Conservation (phyloP, 2,797 vertebrate species). For the Crenuchus spilurus region DNA sequence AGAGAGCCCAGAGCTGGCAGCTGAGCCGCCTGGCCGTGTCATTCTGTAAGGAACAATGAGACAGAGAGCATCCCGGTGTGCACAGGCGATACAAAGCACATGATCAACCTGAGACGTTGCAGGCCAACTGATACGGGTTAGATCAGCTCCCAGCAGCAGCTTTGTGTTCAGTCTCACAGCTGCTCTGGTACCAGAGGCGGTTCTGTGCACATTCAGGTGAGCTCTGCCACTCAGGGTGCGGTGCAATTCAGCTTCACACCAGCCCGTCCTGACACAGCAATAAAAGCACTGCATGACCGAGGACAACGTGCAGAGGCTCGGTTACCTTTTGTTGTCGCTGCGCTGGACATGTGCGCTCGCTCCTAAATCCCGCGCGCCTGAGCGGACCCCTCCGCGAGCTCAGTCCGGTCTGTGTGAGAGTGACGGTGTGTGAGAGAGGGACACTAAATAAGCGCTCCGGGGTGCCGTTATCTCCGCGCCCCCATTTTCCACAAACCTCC, state of each 20-base stretch:
- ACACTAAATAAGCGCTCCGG: conserved; percentile 37
- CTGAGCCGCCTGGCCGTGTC: conserved; percentile 64
- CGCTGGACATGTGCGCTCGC: background rate
- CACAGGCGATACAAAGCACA: conserved; percentile 34
- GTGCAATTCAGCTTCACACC: background rate
- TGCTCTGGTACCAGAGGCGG: too few species aligned
- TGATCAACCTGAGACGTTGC: background rate
- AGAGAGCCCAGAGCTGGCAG: conserved; percentile 60
- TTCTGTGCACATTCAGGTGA: background rate
- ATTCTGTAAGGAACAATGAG: conserved; percentile 65
- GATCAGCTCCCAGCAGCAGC: too few species aligned
- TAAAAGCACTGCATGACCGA: too few species aligned
- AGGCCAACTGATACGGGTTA: background rate
- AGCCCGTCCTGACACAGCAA: background rate
- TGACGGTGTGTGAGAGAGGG: background rate
- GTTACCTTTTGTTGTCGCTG: conserved; percentile 36
- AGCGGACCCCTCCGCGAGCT: background rate
- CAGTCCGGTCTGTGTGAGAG: background rate
- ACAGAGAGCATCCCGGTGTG: conserved; percentile 40
- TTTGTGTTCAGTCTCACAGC: too few species aligned
- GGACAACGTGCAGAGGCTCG: too few species aligned
- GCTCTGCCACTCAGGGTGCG: background rate
- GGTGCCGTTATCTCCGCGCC: conserved; percentile 68
- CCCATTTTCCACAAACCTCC: conserved; percentile 69
- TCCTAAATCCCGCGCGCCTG: background rate